Conservation (phyloP, 2,888 invertebrate genomes). For the Acholoe squamosa region DNA sequence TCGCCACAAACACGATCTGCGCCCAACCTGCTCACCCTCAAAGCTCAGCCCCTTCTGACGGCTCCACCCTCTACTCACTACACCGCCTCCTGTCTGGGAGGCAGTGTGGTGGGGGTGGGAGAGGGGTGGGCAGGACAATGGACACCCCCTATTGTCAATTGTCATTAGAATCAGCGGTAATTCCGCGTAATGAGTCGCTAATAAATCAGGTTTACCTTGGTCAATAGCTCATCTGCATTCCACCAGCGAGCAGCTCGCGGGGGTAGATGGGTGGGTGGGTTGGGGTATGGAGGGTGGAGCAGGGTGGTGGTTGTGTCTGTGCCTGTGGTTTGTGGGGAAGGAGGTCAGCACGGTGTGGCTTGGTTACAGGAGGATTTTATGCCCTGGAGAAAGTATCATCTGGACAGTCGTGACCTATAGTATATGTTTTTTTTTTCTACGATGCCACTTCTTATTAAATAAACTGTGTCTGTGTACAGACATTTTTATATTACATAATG, state of each 20-base stretch:
- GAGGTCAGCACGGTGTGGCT: neutral
- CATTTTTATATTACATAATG: too few species aligned
- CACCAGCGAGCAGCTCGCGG: neutral
- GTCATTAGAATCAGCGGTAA: conserved; percentile 60
- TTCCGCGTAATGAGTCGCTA: conserved; percentile 58
- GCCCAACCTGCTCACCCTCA: neutral
- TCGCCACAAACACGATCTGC: conserved; percentile 20
- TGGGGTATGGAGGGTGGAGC: neutral
- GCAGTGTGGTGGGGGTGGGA: neutral
- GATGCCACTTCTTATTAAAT: too few species aligned
- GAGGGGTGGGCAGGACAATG: conserved; percentile 9
- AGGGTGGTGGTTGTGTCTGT: neutral
- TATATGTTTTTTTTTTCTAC: too few species aligned
- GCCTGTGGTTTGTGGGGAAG: neutral
- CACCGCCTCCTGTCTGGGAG: neutral
- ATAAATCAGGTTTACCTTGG: conserved; percentile 58
- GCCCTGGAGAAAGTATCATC: too few species aligned
- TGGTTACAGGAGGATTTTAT: too few species aligned
- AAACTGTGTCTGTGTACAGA: too few species aligned
- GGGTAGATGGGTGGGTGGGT: neutral
- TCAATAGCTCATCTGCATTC: conserved; percentile 60
- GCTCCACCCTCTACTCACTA: neutral
- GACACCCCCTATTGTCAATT: conserved; percentile 45
- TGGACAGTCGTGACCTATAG: too few species aligned
- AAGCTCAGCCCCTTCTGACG: neutral